These are phyloP conservation scores for Entomobrya multifasciata DNA, from an alignment of 2,888 invertebrate species.

Conservation along the genomic window DNA sequence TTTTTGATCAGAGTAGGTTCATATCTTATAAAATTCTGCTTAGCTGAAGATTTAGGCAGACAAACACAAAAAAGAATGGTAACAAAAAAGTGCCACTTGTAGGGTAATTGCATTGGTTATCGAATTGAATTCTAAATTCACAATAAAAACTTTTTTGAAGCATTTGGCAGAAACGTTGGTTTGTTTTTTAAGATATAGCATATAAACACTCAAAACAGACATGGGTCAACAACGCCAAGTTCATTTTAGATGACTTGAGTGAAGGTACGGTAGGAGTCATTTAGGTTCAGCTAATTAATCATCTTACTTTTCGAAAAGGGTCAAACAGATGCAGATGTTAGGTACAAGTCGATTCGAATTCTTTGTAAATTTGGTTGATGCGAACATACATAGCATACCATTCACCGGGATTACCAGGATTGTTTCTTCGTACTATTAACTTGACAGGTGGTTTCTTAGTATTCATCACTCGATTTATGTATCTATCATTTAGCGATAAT, in stretches of 20 bases:
- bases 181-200: background rate
- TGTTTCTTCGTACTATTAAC: background rate
- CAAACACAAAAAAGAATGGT: background rate
- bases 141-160: background rate
- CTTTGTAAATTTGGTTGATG: background rate
- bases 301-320: constrained; percentile 9
- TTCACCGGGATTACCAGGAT: background rate
- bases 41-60: background rate
- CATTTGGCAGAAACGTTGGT: background rate
- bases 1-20: background rate
- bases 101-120: background rate
- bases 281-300: constrained; percentile 42
- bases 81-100: background rate
- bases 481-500: no score
- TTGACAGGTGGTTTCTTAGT: no score
- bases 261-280: background rate
- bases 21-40: background rate
- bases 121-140: background rate
- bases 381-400: background rate
- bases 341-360: background rate
- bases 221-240: no score
- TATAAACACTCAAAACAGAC: background rate
- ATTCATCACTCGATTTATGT: no score
- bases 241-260: background rate
- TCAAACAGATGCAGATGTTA: background rate